A percentile compares a stretch with the other conserved stretches of the same genome.
These are phyloP conservation scores for Oryzaephilus surinamensis DNA, from an alignment of 1,140 invertebrate species.

Conservation along the genomic window DNA sequence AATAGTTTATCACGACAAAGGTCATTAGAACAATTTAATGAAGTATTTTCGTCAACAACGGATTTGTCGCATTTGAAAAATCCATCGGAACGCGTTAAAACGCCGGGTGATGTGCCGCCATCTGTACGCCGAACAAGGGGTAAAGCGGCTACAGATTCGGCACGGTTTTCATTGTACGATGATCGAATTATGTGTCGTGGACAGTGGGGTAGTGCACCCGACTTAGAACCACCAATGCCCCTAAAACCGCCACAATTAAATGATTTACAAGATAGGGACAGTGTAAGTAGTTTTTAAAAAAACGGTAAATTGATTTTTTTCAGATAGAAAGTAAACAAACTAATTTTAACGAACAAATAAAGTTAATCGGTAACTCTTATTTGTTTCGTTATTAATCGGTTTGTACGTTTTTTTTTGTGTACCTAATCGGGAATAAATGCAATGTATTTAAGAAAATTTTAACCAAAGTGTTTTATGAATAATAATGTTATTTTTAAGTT, in stretches of 20 bases:
- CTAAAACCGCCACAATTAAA: slow-evolving; percentile 28
- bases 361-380: not conserved
- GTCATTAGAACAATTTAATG: slow-evolving; percentile 57
- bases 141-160: slow-evolving; percentile 36
- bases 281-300: slow-evolving; percentile 33
- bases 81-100: slow-evolving; percentile 65
- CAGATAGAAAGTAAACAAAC: too few species aligned
- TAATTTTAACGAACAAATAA: not conserved
- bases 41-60: slow-evolving; percentile 48
- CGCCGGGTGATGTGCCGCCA: slow-evolving; percentile 67
- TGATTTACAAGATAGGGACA: slow-evolving; percentile 29
- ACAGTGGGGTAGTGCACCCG: slow-evolving; percentile 34
- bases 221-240: slow-evolving; percentile 36
- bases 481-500: too few species aligned
- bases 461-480: too few species aligned
- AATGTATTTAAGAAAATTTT: too few species aligned
- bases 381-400: not conserved
- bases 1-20: slow-evolving; percentile 41
- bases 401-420: too few species aligned
- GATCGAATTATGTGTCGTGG: slow-evolving; percentile 65
- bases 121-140: slow-evolving; percentile 56
- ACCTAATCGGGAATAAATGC: too few species aligned
- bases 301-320: not conserved
- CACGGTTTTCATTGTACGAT: slow-evolving; percentile 70
- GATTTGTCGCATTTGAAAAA: slow-evolving; percentile 56